A percentile compares a stretch with the other conserved stretches of the same genome.
phyloP scores from a whole-genome alignment of 2,888 invertebrate genomes.

The Spodoptera exigua region DNA sequence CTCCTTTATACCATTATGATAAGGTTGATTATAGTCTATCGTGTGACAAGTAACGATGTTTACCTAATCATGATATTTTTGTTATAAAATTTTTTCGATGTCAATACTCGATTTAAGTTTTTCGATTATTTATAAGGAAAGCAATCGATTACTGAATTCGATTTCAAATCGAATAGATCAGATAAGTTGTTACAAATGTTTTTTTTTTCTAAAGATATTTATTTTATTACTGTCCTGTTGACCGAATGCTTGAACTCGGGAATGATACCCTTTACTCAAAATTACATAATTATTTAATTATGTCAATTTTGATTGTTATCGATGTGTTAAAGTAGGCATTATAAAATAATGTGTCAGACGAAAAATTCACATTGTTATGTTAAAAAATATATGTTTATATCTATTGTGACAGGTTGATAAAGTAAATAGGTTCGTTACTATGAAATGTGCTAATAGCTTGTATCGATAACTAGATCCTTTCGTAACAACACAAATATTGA shows the following conservation, averaged over 20 bases:
- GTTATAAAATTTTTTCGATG: constrained; percentile 5
- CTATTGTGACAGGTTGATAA: constrained; percentile 3
- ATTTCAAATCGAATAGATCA: not conserved
- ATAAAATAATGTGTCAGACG: no score
- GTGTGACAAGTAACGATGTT: constrained; percentile 1
- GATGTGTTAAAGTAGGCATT: no score
- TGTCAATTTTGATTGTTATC: no score
- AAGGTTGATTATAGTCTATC: no score
- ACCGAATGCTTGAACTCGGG: no score
- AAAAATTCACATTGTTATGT: no score
- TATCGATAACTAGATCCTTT: constrained; percentile 28
- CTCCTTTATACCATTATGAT: no score
- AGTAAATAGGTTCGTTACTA: constrained; percentile 12
- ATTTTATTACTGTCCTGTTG: no score
- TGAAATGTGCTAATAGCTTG: constrained; percentile 33
- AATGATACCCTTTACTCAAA: no score
- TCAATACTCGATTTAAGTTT: constrained; percentile 13
- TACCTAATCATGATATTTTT: constrained; percentile 17
- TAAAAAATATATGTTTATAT: not conserved
- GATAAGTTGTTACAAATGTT: constrained; percentile 3
- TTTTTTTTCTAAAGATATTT: not conserved
- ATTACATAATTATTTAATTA: no score
- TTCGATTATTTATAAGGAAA: no score
- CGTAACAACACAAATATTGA: constrained; percentile 16
- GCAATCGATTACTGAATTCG: constrained; percentile 4